Conservation (phyloP, 2,113 vertebrate genomes). For the Serinus canaria region DNA sequence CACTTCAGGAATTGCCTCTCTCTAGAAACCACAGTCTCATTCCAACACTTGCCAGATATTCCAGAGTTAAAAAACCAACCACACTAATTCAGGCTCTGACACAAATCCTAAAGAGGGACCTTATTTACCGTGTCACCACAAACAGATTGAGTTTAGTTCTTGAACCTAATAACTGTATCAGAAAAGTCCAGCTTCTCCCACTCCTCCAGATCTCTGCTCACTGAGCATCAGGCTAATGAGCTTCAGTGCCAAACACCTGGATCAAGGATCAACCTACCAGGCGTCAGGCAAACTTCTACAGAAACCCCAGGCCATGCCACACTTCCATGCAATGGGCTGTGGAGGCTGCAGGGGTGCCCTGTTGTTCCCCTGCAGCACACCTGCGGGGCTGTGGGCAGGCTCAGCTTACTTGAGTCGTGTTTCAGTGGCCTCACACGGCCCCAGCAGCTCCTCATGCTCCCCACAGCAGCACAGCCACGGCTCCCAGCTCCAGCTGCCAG, state of each 20-base stretch:
- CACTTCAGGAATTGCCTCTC: not conserved
- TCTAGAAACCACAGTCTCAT: not conserved
- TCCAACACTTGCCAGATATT: not conserved
- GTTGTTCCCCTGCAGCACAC: fast-evolving
- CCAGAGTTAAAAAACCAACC: not conserved
- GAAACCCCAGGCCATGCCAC: fast-evolving
- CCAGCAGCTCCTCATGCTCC: not conserved
- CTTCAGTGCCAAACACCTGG: not conserved
- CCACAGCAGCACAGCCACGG: no score
- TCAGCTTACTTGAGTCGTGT: not conserved
- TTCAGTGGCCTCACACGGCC: not conserved
- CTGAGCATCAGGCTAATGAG: not conserved
- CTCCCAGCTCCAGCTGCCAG: not conserved
- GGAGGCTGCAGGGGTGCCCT: no score
- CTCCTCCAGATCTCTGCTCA: not conserved
- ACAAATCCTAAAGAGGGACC: not conserved
- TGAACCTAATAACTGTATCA: not conserved
- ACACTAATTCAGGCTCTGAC: not conserved
- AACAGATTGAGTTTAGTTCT: not conserved
- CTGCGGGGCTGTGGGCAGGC: not conserved
- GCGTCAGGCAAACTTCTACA: not conserved
- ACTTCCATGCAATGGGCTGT: fast-evolving
- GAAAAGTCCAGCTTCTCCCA: not conserved
- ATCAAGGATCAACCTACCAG: not conserved
- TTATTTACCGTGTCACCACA: not conserved